Evolutionary conservation across 2,888 invertebrate species (phyloP).

Genomic region (Portevinia maculata): DNA sequence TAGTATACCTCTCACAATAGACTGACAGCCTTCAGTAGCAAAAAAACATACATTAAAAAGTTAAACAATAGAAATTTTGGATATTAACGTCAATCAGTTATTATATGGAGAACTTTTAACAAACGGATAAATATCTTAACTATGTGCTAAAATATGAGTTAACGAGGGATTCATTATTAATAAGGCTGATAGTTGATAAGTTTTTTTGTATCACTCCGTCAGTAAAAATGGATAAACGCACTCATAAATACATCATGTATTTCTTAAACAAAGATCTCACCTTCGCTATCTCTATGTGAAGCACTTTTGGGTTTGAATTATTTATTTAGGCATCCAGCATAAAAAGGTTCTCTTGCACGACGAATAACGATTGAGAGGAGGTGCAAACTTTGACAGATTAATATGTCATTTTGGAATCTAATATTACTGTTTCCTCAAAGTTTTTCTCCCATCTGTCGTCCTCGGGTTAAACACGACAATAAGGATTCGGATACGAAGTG

Average conservation of each 20-base stretch:
- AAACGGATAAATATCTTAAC: no score
- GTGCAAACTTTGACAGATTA: constrained; percentile 36
- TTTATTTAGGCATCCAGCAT: constrained; percentile 41
- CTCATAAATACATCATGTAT: background rate
- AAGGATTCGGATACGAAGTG: background rate
- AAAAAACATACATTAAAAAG: no score
- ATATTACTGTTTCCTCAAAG: constrained; percentile 41
- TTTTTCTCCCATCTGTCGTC: constrained; percentile 6
- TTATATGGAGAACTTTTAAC: no score
- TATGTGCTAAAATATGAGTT: no score
- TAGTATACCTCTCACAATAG: no score
- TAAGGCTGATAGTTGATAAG: no score
- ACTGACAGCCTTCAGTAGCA: no score
- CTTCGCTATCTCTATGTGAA: background rate
- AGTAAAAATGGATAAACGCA: constrained; percentile 14
- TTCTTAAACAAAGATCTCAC: no score
- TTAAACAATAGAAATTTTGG: no score
- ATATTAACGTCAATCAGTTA: no score
- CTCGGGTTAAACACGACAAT: constrained; percentile 20
- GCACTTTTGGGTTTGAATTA: constrained; percentile 46
- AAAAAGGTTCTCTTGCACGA: constrained; percentile 39
- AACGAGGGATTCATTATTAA: no score
- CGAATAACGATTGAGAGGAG: constrained; percentile 2
- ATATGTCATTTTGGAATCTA: constrained; percentile 53
- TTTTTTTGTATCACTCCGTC: no score